Percentiles rank a stretch among this genome's conserved stretches.
These are phyloP conservation scores for Lathronympha strigana DNA, from an alignment of 2,888 invertebrate genomes.

Conservation along the genomic window DNA sequence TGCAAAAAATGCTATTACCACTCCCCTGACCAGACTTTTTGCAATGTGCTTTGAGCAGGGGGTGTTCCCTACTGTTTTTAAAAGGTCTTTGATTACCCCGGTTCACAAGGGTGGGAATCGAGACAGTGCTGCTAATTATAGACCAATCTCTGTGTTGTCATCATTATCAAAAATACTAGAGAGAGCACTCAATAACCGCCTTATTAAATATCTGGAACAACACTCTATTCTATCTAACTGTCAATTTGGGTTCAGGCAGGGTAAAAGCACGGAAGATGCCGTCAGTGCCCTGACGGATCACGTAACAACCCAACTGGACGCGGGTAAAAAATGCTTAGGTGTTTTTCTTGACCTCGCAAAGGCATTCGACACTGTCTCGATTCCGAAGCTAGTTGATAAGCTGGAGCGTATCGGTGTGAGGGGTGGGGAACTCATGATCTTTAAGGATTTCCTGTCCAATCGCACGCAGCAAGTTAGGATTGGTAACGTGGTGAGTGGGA, in stretches of 20 bases:
- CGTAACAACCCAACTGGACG: background rate
- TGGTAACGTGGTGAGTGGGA: too few species aligned
- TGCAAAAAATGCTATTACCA: background rate
- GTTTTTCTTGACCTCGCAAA: conserved; percentile 3
- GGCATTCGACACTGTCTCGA: too few species aligned
- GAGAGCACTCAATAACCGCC: background rate
- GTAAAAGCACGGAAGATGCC: too few species aligned
- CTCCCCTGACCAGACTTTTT: background rate
- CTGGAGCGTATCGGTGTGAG: too few species aligned
- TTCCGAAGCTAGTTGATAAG: too few species aligned
- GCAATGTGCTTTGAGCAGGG: background rate
- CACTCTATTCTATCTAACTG: background rate
- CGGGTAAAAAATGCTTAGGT: background rate
- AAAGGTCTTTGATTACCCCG: background rate
- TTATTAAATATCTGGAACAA: background rate
- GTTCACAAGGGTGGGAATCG: conserved; percentile 2
- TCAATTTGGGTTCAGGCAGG: conserved; percentile 3
- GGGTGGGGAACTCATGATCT: too few species aligned
- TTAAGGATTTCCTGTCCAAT: too few species aligned
- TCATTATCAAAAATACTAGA: background rate
- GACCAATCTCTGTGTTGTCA: background rate
- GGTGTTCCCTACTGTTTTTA: background rate
- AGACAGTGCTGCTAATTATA: background rate
- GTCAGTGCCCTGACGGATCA: background rate
- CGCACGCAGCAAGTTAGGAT: too few species aligned